Base-by-base conservation (phyloP, 2,797 vertebrate species). In the Denticeps clupeoides region DNA sequence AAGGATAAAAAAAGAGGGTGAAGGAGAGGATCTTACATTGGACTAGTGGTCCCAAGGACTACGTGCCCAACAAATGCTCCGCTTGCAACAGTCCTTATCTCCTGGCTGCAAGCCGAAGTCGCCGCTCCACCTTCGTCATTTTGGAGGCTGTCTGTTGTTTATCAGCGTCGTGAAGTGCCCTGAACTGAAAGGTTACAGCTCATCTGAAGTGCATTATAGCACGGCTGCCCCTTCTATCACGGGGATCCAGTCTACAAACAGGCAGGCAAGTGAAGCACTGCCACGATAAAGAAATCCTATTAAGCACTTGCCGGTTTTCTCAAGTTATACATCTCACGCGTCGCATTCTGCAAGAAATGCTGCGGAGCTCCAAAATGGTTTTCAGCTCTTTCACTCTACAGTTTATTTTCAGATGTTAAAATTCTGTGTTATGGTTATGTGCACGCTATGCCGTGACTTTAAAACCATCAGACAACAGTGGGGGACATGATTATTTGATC, bases 231-330 rank as follows among this genome's bases (percentile, higher is more conserved):
- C 40, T 47, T 51, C 58, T 52, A 55, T 55, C 44, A 41, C 42
- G 10, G 15, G 1, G 10, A 40, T 25, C 31, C 48, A 45, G 18
- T 21, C 28, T 10, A 25, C 32, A 37, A 42, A 47, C 38, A 25
- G 25, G 21, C 38, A 23, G 35, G 21, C 29, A 22, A 23, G 31
- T 42, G 53, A 49, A 41, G 49, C 23, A 41, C 40, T 41, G 41
- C 58, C 28, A 40, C 42, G 58, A 55, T 56, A 60, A 60, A 47
- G 44, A 55, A 60, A 60, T 52, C 48, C 58, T 45, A 60, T 60
- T 48, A 60, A 43, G 43, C 6, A 6, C 47, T 55, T 38, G 53
- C 53, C 45, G 55, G 58, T 45, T 51, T 43, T 45, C 40, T 35
- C 26, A 32, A 21, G n/a, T 49, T 48, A 55, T 60, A 46, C 51